These are phyloP conservation scores for Adineta ricciae DNA, from an alignment of 2,888 invertebrate genomes.

Conservation along the genomic window DNA sequence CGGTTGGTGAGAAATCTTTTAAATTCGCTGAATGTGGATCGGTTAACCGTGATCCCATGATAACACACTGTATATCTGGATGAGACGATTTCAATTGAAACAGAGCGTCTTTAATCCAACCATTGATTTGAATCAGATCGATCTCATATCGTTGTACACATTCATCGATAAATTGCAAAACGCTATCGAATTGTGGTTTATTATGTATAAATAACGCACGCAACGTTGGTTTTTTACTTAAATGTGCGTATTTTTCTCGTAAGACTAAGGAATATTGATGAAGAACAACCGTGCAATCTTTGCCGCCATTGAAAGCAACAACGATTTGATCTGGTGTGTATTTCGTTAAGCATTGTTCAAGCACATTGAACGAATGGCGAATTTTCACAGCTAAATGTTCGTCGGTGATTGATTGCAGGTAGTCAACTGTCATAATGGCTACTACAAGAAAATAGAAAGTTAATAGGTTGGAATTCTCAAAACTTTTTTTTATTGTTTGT, in stretches of 20 bases:
- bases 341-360: conserved; percentile 25
- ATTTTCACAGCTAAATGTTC: neutral
- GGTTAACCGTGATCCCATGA: conserved; percentile 80
- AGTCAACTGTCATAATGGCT: neutral
- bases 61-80: conserved; percentile 64
- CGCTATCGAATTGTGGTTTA: conserved; percentile 23
- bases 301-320: conserved; percentile 91
- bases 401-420: neutral
- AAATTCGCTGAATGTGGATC: conserved; percentile 71
- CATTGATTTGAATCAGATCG: conserved; percentile 45
- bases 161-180: conserved; percentile 27
- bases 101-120: conserved; percentile 65
- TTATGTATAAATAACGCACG: conserved; percentile 25
- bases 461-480: neutral
- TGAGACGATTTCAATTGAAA: conserved; percentile 55
- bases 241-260: conserved; percentile 17
- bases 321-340: conserved; percentile 43
- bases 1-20: conserved; percentile 64
- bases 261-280: conserved; percentile 59
- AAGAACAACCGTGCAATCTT: conserved; percentile 86
- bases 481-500: neutral
- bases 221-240: neutral
- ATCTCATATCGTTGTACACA: conserved; percentile 7
- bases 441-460: neutral
- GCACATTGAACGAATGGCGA: neutral